These are phyloP conservation scores for Eleginops maclovinus DNA, from an alignment of 2,113 vertebrate species.

Conservation along the genomic window DNA sequence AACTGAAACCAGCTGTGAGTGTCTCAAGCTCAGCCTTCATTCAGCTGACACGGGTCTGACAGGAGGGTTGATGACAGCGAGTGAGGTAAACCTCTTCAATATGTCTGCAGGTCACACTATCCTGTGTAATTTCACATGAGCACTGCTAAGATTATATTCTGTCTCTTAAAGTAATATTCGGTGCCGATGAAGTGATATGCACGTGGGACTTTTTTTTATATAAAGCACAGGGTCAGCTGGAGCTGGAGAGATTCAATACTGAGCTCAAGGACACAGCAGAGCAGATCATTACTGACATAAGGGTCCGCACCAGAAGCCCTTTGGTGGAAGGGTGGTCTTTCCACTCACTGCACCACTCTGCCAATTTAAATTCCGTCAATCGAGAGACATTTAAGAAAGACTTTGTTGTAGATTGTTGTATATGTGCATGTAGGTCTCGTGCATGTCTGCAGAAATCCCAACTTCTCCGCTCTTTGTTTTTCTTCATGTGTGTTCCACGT, in stretches of 20 bases:
- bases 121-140: conserved; percentile 26
- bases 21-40: conserved; percentile 31
- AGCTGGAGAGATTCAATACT: conserved; percentile 23
- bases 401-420: conserved; percentile 70
- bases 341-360: conserved; percentile 33
- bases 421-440: conserved; percentile 60
- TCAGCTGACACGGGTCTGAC: conserved; percentile 44
- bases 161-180: conserved; percentile 44
- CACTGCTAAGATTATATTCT: conserved; percentile 27
- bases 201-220: conserved; percentile 40
- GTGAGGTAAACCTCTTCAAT: conserved; percentile 46
- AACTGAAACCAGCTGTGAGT: conserved; percentile 71
- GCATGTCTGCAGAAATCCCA: conserved; percentile 65
- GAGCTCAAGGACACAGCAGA: conserved; percentile 53
- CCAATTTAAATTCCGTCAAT: conserved; percentile 50
- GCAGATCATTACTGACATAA: conserved; percentile 49
- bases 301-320: conserved; percentile 36
- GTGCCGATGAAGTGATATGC: conserved; percentile 21
- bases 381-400: conserved; percentile 50
- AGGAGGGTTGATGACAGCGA: conserved; percentile 35
- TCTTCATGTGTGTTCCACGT: conserved; percentile 86
- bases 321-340: conserved; percentile 61
- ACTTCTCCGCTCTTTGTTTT: conserved; percentile 59
- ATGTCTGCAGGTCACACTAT: conserved; percentile 43
- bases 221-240: conserved; percentile 47